Conservation (phyloP, 2,888 invertebrate species). For the Leucozona laternaria region DNA sequence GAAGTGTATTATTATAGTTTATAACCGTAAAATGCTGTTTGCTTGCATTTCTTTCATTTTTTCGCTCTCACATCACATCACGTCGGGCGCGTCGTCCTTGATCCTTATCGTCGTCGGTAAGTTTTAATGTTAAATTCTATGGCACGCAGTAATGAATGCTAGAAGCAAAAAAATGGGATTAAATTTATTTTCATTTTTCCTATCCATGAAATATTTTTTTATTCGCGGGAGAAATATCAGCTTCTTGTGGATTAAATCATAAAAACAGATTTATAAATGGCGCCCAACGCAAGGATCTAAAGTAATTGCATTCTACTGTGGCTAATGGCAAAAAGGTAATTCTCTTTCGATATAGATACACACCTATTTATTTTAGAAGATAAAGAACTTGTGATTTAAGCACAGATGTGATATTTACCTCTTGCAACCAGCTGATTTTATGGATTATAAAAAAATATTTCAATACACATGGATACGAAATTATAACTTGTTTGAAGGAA, state of each 20-base stretch:
- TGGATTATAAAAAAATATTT: no score
- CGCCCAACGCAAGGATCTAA: conserved; percentile 19
- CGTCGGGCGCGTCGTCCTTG: neutral
- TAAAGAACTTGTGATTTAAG: no score
- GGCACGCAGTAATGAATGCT: conserved; percentile 13
- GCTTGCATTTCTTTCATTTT: conserved; percentile 19
- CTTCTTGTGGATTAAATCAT: conserved; percentile 8
- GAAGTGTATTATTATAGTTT: conserved; percentile 54
- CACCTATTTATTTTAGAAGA: no score
- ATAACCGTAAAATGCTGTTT: conserved; percentile 58
- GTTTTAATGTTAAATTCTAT: conserved; percentile 20
- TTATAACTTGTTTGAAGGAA: no score
- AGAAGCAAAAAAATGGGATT: neutral
- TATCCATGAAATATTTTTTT: conserved; percentile 5
- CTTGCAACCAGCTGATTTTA: no score
- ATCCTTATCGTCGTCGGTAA: neutral
- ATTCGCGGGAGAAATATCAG: neutral
- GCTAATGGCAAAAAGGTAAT: neutral
- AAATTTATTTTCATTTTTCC: neutral
- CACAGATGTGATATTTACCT: no score
- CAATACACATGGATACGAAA: no score
- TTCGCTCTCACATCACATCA: neutral
- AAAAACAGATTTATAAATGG: conserved; percentile 28
- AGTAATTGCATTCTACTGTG: conserved; percentile 15
- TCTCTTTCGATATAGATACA: neutral